phyloP scores from a whole-genome alignment of 2,888 invertebrate species.

The Sclerodermus sp. region DNA sequence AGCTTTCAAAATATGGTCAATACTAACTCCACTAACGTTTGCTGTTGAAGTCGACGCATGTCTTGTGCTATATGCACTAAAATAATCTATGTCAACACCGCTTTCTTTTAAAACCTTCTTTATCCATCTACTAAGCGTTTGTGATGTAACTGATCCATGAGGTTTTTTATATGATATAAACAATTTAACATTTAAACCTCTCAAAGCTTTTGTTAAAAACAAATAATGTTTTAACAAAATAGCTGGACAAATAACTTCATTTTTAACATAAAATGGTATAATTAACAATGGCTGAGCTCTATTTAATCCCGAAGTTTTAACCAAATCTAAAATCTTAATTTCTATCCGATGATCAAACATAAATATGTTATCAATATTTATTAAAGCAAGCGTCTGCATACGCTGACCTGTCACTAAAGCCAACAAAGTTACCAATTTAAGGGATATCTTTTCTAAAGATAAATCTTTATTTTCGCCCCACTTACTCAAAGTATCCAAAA shows the following conservation, averaged over 20 bases:
- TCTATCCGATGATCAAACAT: constrained; percentile 15
- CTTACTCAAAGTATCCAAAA: constrained; percentile 2
- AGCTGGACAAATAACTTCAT: constrained; percentile 13
- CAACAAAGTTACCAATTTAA: constrained; percentile 9
- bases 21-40: constrained; percentile 9
- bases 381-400: too few species aligned
- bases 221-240: constrained; percentile 13
- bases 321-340: constrained; percentile 13
- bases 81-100: constrained; percentile 7
- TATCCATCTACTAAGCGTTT: constrained; percentile 19
- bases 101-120: constrained; percentile 4
- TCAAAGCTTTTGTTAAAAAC: constrained; percentile 10
- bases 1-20: constrained; percentile 12
- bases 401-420: constrained; percentile 16
- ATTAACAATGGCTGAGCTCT: constrained; percentile 9
- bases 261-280: constrained; percentile 9
- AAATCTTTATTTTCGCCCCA: too few species aligned
- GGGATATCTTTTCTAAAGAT: constrained; percentile 10
- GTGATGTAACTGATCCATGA: constrained; percentile 7
- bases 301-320: constrained; percentile 3
- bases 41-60: constrained; percentile 23
- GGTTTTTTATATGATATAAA: constrained; percentile 17
- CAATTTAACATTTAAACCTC: constrained; percentile 1
- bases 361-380: constrained; percentile 13
- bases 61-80: constrained; percentile 16